A percentile compares a stretch with the other conserved stretches of the same genome.
phyloP scores from a whole-genome alignment of 2,888 invertebrate genomes.

The Taenaris catops region DNA sequence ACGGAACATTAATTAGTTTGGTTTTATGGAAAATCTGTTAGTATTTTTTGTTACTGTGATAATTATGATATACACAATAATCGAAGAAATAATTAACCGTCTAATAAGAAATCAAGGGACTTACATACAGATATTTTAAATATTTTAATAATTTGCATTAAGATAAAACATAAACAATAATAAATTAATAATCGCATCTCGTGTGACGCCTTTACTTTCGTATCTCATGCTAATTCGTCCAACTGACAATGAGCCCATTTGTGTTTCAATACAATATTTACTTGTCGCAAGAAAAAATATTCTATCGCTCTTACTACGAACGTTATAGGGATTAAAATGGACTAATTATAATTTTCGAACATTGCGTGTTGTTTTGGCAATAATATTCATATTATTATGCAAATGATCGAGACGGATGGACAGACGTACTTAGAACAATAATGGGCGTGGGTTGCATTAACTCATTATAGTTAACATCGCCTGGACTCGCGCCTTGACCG shows the following conservation, averaged over 20 bases:
- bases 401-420: conserved; percentile 51
- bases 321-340: conserved; percentile 22
- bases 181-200: conserved; percentile 41
- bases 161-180: conserved; percentile 16
- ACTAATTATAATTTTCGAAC: conserved; percentile 1
- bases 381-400: conserved; percentile 63
- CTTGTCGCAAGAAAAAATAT: conserved; percentile 6
- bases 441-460: conserved; percentile 69
- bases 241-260: conserved; percentile 71
- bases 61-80: too few species aligned
- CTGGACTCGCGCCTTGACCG: conserved; percentile 71
- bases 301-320: conserved; percentile 13
- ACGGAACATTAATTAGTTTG: too few species aligned
- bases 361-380: conserved; percentile 28
- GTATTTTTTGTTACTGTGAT: too few species aligned
- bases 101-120: too few species aligned
- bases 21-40: too few species aligned
- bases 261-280: conserved; percentile 35
- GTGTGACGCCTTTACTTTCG: conserved; percentile 58
- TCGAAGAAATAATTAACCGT: too few species aligned
- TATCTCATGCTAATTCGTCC: conserved; percentile 71
- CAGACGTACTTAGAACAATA: conserved; percentile 68
- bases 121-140: too few species aligned
- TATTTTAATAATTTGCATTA: background rate
- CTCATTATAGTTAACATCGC: conserved; percentile 57